phyloP scores from a whole-genome alignment of 2,797 vertebrate genomes.

The Acrossocheilus wenchowensis region DNA sequence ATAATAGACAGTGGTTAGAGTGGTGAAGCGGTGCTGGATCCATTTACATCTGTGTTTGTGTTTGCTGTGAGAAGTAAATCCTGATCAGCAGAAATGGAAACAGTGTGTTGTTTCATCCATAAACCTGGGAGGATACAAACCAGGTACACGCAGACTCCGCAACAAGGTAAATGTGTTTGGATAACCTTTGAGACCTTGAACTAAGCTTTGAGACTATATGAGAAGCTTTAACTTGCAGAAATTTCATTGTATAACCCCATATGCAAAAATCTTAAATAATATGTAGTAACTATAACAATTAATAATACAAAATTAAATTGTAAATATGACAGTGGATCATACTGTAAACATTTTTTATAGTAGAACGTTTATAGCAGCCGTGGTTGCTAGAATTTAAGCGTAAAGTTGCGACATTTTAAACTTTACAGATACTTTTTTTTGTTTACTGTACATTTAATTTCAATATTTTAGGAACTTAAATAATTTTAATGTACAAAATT shows the following conservation, averaged over 20 bases:
- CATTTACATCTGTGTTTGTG: background rate
- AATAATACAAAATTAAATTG: background rate
- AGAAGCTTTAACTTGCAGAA: background rate
- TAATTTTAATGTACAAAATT: background rate
- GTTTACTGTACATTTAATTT: background rate
- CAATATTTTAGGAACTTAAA: background rate
- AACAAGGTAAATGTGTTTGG: slow-evolving; percentile 40
- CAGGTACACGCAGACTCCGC: slow-evolving; percentile 5
- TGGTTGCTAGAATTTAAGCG: no score
- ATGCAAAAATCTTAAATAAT: background rate
- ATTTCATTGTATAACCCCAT: background rate
- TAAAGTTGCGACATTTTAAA: background rate
- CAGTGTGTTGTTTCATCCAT: slow-evolving; percentile 13
- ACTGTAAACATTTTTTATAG: background rate
- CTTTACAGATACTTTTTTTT: background rate
- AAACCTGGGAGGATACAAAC: slow-evolving; percentile 34
- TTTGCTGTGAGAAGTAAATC: slow-evolving; percentile 24
- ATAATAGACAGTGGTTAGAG: slow-evolving; percentile 1
- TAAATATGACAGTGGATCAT: background rate
- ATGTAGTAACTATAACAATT: background rate
- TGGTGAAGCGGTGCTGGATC: background rate
- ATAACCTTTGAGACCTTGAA: slow-evolving; percentile 4
- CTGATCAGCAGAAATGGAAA: slow-evolving; percentile 38
- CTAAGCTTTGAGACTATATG: background rate
- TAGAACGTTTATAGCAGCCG: no score